Percentiles rank a stretch among this genome's conserved stretches.
Conservation (phyloP, 2,113 vertebrate genomes). For the Channa maculata region DNA sequence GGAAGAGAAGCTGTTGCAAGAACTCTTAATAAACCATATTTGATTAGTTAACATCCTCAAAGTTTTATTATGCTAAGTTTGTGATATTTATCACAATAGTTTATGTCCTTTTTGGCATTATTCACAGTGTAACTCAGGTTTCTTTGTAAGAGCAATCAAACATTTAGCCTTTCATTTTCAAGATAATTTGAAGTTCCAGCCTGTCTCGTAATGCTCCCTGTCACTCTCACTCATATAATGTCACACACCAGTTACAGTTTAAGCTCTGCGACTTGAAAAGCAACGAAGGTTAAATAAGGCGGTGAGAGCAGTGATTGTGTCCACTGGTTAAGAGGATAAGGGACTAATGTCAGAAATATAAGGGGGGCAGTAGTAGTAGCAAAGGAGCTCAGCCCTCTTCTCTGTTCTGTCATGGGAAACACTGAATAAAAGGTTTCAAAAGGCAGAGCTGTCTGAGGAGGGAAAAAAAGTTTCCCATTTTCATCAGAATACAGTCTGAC, state of each 20-base stretch:
- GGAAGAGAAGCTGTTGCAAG: no score
- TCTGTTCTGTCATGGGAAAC: constrained; percentile 52
- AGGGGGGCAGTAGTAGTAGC: constrained; percentile 25
- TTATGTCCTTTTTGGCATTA: no score
- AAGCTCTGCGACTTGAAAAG: constrained; percentile 26
- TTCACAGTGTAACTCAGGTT: background rate
- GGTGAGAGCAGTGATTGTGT: constrained; percentile 23
- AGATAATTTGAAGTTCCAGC: background rate
- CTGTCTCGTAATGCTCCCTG: background rate
- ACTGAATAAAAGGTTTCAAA: constrained; percentile 62
- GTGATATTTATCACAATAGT: no score
- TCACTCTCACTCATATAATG: constrained; percentile 1
- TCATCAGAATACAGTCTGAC: constrained; percentile 71
- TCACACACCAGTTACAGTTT: constrained; percentile 15
- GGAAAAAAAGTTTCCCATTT: constrained; percentile 52
- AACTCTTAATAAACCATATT: no score
- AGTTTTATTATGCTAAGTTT: no score
- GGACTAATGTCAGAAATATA: constrained; percentile 17
- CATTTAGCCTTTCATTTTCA: constrained; percentile 1
- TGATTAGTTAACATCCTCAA: no score
- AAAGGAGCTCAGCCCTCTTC: constrained; percentile 32
- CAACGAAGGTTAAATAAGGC: background rate
- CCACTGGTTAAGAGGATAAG: constrained; percentile 10
- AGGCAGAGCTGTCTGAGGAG: constrained; percentile 55
- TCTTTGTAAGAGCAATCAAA: background rate